Conservation (phyloP, 1,140 invertebrate genomes). For the Tetragnatha versicolor region DNA sequence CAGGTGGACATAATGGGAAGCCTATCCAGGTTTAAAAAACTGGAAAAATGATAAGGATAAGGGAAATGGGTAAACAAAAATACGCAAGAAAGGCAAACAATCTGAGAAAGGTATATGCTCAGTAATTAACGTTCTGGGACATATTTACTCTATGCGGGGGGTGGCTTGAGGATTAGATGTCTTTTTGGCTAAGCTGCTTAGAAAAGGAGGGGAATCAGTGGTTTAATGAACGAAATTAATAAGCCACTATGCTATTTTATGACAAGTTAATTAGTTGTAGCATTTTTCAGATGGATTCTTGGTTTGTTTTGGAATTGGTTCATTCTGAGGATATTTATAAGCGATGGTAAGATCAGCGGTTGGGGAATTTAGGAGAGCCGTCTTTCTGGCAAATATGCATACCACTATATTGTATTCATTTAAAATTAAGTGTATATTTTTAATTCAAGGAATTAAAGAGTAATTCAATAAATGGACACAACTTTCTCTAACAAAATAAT, state of each 20-base stretch:
- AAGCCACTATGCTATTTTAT: not conserved
- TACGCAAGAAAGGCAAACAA: not conserved
- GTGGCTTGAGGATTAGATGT: not conserved
- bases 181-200: not conserved
- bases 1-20: slow-evolving; percentile 16
- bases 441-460: too few relatives aligned
- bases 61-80: slow-evolving; percentile 21
- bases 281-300: too few relatives aligned
- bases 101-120: not conserved
- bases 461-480: too few relatives aligned
- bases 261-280: slow-evolving; percentile 24
- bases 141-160: not conserved
- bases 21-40: not conserved
- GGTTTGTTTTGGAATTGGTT: too few relatives aligned
- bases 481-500: too few relatives aligned
- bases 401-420: too few relatives aligned
- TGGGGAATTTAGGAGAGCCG: too few relatives aligned
- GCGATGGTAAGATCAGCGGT: too few relatives aligned
- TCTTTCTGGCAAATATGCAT: too few relatives aligned
- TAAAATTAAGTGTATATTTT: too few relatives aligned
- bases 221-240: slow-evolving; percentile 1
- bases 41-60: slow-evolving; percentile 1
- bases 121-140: slow-evolving; percentile 2
- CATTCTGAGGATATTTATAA: too few relatives aligned
- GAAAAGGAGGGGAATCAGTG: not conserved